phyloP scores from a whole-genome alignment of 2,113 vertebrate genomes.

The Phaethornis superciliosus region DNA sequence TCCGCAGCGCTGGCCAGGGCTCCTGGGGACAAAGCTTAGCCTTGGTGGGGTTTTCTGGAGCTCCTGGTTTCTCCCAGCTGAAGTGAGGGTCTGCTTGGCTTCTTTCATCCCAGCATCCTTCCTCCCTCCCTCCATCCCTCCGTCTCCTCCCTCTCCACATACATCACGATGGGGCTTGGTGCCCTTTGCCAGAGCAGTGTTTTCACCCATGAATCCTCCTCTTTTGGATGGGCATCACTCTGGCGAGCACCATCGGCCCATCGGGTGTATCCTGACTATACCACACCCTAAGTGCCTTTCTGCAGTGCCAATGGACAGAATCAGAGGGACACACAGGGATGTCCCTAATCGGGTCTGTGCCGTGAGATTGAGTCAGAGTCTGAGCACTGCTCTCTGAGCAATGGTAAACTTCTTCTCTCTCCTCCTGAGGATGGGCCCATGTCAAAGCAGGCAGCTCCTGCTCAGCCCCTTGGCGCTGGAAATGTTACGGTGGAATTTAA shows the following conservation, averaged over 20 bases:
- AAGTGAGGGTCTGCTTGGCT: slow-evolving; percentile 50
- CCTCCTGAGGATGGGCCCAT: not conserved
- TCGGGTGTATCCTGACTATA: slow-evolving; percentile 28
- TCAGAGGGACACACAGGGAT: not conserved
- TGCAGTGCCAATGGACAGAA: slow-evolving; percentile 48
- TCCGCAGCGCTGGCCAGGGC: not conserved
- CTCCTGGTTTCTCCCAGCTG: slow-evolving; percentile 21
- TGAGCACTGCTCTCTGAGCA: not conserved
- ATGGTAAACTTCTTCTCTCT: not conserved
- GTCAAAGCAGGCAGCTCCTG: not conserved
- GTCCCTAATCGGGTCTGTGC: not conserved
- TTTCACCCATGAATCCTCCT: slow-evolving; percentile 22
- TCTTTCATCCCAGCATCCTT: slow-evolving; percentile 42
- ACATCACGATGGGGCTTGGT: not conserved
- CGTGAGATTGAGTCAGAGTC: not conserved
- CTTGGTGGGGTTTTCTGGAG: slow-evolving; percentile 22
- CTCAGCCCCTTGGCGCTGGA: accelerated
- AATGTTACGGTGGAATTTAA: not conserved
- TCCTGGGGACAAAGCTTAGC: not conserved
- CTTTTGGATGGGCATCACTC: not conserved
- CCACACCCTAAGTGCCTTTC: slow-evolving; percentile 56
- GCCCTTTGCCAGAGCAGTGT: slow-evolving; percentile 44
- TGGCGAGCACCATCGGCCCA: slow-evolving; percentile 29
- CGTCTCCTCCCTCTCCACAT: not conserved
- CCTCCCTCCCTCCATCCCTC: not conserved